Base-by-base conservation (phyloP, 1,140 invertebrate genomes). In the Physella acuta region DNA sequence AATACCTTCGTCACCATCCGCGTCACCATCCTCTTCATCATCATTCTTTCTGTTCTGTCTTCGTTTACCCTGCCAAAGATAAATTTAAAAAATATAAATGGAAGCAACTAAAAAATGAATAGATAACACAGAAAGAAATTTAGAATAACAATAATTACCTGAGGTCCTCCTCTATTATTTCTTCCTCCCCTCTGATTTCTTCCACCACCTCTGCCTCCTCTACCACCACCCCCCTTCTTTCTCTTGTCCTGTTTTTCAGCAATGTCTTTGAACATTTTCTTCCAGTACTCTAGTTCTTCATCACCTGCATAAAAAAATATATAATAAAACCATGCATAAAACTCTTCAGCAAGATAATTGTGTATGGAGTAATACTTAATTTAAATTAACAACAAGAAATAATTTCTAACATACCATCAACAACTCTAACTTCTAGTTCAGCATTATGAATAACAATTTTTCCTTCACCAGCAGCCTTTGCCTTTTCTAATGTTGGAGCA, bases 211-310 rank as follows among this genome's bases (percentile, higher is more conserved):
- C 63, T 28, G 16, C 26, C 2, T 11, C 28, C 17, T 34, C 49
- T 26, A 28, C 58, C 33, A 30, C 26, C 4, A 33, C 58, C 58
- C 4, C 58, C 58, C 16, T 17, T 5, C 52, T 53, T n/a, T 52
- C 51, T 63, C n/a, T 55, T 56, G 33, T 44, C 20, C 5, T 61
- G 58, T 34, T 53, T 68, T 17, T 65, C 71, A 24, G 62, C 66
- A 26, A 73, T 69, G 37, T 68, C 60, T 11, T 30, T 39, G 53
- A 70, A 70, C 66, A 73, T 73, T 51, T 61, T 65, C n/a, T 51
- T 58, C 71, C 64, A 68, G 51, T 68, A 73, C 49, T 69, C 51
- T 20, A 63, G 34, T 31, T 69, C 67, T 26, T 73, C 66, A 5
- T 64, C 62, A 49, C 67, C 71, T 70, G 55, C 28, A 58, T 16